Base-by-base conservation (phyloP, 2,113 vertebrate species). In the Tonatia bakeri region DNA sequence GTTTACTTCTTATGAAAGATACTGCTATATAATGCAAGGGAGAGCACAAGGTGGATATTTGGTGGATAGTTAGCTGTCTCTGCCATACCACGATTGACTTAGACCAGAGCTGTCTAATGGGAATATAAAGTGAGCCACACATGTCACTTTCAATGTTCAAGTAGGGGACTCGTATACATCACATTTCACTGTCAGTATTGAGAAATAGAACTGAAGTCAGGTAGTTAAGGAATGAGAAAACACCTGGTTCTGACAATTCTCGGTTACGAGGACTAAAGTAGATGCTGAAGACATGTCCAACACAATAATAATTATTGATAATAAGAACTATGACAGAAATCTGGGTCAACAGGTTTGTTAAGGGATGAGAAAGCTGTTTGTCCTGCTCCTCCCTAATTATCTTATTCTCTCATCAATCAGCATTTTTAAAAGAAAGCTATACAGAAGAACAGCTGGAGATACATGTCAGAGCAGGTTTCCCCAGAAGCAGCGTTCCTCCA, bases 361-460 rank as follows among this genome's bases (percentile, higher is more conserved):
- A 72, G 80, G 47, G 75, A 90, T 59, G 73, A 96, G 59, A 70
- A 92, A 91, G 69, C 76, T 67, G 7, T 83, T 85, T 93, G 90
- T 59, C 83, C 87, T 95, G 54, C 20, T 85, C 81, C 79, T 94
- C 90, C 38, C 38, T 91, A 45, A 81, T 95, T 90, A 65, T 77
- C 61, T 86, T 77, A 76, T 65, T 59, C 45, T 81, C 77, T 54
- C 47, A 89, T 83, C 50, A 86, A 77, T 79, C 38, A 91, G 36
- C 59, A 64, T 87, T 97, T 94, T 16, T 20, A 73, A 92, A 93
- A 79, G 20, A 85, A 93, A 88, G n/a, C n/a, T 54, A 31, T 38
- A 33, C 22, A 75, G n/a, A 93, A 85, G 70, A 54, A 36, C 20
- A 26, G 64, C 69, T 43, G 22, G 75, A 72, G 77, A 67, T 24